A percentile compares a stretch with the other conserved stretches of the same genome.
Evolutionary conservation across 1,140 invertebrate genomes (phyloP).

Genomic region (Habropoda laboriosa): DNA sequence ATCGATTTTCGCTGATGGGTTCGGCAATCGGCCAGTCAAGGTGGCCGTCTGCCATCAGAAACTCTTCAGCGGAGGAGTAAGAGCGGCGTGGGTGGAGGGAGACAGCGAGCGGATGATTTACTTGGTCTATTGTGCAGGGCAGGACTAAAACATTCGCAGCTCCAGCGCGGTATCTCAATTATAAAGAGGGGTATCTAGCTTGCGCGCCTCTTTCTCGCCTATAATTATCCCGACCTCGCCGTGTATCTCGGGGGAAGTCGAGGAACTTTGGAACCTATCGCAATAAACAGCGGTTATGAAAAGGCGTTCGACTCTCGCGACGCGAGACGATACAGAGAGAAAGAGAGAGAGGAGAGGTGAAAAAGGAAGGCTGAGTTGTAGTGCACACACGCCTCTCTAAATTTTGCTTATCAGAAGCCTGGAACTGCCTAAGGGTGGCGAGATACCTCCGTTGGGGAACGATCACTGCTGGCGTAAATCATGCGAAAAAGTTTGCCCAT

Average conservation of each 20-base stretch:
- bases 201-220: neutral
- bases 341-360: too few relatives aligned
- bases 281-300: slow-evolving; percentile 20
- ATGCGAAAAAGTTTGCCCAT: neutral
- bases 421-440: neutral
- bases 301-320: neutral
- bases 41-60: slow-evolving; percentile 23
- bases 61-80: slow-evolving; percentile 11
- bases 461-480: slow-evolving; percentile 9
- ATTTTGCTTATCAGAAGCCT: slow-evolving; percentile 33
- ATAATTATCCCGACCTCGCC: slow-evolving; percentile 32
- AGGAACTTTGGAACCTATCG: slow-evolving; percentile 26
- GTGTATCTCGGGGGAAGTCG: neutral
- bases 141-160: neutral
- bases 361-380: too few relatives aligned
- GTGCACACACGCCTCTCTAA: slow-evolving; percentile 40
- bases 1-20: slow-evolving; percentile 53
- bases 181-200: slow-evolving; percentile 20
- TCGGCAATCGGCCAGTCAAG: slow-evolving; percentile 2
- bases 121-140: neutral
- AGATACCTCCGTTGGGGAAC: neutral
- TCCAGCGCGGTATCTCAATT: slow-evolving; percentile 32
- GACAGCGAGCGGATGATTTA: neutral
- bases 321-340: neutral
- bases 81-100: neutral